phyloP scores from a whole-genome alignment of 2,797 vertebrate species.

The Danio aesculapii region DNA sequence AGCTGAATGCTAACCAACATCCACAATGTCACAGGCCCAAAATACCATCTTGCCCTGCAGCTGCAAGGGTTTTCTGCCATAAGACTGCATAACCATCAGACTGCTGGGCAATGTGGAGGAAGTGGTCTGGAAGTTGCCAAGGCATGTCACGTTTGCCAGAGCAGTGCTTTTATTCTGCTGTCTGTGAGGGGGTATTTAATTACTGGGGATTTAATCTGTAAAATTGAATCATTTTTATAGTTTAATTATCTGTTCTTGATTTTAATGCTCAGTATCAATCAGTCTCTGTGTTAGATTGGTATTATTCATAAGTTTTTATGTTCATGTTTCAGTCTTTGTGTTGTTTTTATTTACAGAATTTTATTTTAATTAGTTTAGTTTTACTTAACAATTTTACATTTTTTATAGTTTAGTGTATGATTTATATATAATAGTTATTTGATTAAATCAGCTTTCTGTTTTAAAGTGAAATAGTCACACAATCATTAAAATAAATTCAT shows the following conservation, averaged over 20 bases:
- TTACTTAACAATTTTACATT: too few species aligned
- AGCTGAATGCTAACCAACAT: slow-evolving; percentile 63
- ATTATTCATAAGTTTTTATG: too few species aligned
- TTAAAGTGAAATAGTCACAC: too few species aligned
- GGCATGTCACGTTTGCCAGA: slow-evolving; percentile 12
- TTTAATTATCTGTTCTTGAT: neutral
- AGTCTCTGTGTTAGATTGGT: too few species aligned
- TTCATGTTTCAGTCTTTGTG: too few species aligned
- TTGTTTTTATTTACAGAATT: too few species aligned
- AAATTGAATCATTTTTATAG: neutral
- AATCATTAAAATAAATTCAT: too few species aligned
- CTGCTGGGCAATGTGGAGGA: slow-evolving; percentile 29
- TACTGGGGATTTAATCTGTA: neutral
- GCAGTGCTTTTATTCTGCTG: neutral
- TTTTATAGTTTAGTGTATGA: too few species aligned
- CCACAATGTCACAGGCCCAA: slow-evolving; percentile 53
- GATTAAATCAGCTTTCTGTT: too few species aligned
- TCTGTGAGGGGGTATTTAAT: neutral
- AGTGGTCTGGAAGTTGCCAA: slow-evolving; percentile 23
- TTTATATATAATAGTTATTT: too few species aligned
- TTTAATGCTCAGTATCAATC: neutral
- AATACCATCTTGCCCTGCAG: slow-evolving; percentile 51
- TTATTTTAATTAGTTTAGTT: too few species aligned
- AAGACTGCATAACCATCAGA: slow-evolving; percentile 9
- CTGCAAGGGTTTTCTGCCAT: slow-evolving; percentile 45